Evolutionary conservation across 2,888 invertebrate genomes (phyloP), one percentile per base, ranked within the genome.

Genomic region (Leptopilina drosophilae): DNA sequence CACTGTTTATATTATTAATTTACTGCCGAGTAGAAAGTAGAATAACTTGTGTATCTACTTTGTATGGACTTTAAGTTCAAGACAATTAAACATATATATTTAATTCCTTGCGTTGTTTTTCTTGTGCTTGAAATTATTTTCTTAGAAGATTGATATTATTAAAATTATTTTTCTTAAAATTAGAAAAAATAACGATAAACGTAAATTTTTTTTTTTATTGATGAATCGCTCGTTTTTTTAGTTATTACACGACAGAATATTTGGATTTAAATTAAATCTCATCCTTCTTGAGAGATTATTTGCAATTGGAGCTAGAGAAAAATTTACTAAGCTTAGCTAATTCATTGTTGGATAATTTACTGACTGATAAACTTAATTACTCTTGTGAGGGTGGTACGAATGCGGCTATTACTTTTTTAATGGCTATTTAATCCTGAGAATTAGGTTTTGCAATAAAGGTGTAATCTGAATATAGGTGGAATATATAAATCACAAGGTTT

Each of bases 371-470:
- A 73, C 14, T 73, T 56, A 53, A 73, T 73, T 33, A 73, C 33
- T 9, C 33, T 26, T 73, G 53, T 20, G 56, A 73, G 20, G 0
- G 69, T 56, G 69, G 26, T 73, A 73, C 26, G 26, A 73, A 1
- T n/a, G 5, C 5, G 14, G 69, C 53, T 53, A 73, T 73, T n/a
- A 73, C 14, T 73, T 73, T 33, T 73, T 33, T 53, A 56, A 73
- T 73, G 53, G 14, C n/a, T 73, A 53, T 69, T 53, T 69, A 69
- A 69, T 53, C 67, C 20, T 49, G 12, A 69, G 67, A 49, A 69
- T 69, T 69, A 69, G 49, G 26, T 49, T 49, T 33, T 42, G 67
- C 49, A 69, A 69, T 69, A 69, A 69, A 69, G 15, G 49, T 69
- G 49, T 53, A 69, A 53, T 69, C 67, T 20, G 49, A 69, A 46